These are phyloP conservation scores for Sebastes kiyomatsui DNA, from an alignment of 2,797 vertebrate genomes.

Conservation along the genomic window DNA sequence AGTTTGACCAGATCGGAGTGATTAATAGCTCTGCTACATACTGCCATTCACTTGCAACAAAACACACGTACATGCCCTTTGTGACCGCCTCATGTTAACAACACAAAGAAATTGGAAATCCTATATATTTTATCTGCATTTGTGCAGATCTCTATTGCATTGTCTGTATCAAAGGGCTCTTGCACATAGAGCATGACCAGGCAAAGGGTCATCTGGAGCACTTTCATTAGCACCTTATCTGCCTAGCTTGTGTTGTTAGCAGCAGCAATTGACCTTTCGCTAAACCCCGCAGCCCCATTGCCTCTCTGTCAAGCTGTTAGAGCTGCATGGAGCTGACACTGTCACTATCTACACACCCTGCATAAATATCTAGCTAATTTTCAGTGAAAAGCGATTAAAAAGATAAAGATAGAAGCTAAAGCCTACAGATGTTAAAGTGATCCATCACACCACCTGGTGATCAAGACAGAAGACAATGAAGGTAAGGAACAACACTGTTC, in stretches of 20 bases:
- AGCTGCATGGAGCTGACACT: too few species aligned
- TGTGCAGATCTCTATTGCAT: not conserved
- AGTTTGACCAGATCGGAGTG: not conserved
- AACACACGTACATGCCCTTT: not conserved
- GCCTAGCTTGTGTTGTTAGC: constrained; percentile 3
- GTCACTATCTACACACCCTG: too few species aligned
- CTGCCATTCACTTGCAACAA: not conserved
- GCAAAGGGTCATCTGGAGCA: constrained; percentile 3
- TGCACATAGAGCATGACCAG: not conserved
- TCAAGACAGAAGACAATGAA: too few species aligned
- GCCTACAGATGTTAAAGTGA: too few species aligned
- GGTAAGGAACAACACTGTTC: too few species aligned
- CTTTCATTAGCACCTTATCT: constrained; percentile 11
- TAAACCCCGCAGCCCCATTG: too few species aligned
- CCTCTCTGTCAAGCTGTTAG: too few species aligned
- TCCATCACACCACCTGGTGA: too few species aligned
- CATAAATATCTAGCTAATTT: too few species aligned
- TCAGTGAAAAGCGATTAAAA: too few species aligned
- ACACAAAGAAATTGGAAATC: not conserved
- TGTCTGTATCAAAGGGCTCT: not conserved
- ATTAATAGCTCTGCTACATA: not conserved
- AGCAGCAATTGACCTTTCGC: not conserved
- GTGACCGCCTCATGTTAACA: not conserved
- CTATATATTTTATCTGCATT: not conserved
- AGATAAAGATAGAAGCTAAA: too few species aligned